Evolutionary conservation across 2,113 vertebrate species (phyloP), one percentile per base, ranked within the genome.

Genomic region (Pao palembangensis): DNA sequence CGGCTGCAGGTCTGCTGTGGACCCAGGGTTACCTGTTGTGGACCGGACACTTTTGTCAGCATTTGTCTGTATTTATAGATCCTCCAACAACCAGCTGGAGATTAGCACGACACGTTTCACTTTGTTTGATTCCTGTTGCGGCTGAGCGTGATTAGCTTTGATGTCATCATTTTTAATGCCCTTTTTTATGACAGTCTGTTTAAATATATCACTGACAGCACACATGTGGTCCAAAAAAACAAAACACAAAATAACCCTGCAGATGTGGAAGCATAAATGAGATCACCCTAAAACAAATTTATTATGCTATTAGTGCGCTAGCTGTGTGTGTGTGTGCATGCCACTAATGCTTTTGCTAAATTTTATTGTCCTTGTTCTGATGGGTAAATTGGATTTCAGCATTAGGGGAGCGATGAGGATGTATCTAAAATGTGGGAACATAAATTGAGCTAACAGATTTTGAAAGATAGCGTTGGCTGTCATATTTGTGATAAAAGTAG

Each of bases 1-100:
- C 85, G 90, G 17, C 92, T 93, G 62, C 97, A 98, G 52, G 92
- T 92, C 71, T 93, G 93, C 60, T 91, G 90, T 60, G 93, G 88
- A 68, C 94, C 95, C 48, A 93, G 88, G 4, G 93, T 94, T 56
- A 96, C 91, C 95, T 98, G 89, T 55, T 3, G 42, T 42, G 12
- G 18, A 61, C 43, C 20, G 2, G 15, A 8, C 10, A 4, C 48
- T n/a, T 13, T 8, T 4, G 25, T 53, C 1, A 23, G 18, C 15
- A 19, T 60, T 58, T 54, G 34, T 38, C 11, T 11, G 11, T 8
- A 28, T 28, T 28, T 28, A 6, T 28, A 28, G 25, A 28, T 28
- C 25, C 25, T 7, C 25, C 25, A 4, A 28, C 25, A 4, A 38
- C 8, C 34, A 38, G 8, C 34, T 38, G 34, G 34, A 38, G 11